Evolutionary conservation across 2,888 invertebrate species (phyloP), one percentile per base, ranked within the genome.

Genomic region (Odontomyia ornata): DNA sequence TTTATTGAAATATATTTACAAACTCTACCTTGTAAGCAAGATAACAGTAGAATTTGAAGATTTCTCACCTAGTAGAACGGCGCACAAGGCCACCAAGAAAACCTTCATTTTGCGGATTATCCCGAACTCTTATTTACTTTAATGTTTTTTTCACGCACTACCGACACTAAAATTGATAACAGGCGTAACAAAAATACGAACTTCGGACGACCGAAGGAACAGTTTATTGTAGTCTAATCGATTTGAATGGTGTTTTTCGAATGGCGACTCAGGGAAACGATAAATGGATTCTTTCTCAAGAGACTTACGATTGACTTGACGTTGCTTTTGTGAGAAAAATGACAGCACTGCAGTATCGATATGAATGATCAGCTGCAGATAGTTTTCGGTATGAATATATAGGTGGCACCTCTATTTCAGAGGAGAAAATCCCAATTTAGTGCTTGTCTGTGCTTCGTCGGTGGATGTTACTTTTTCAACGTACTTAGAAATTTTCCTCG

Each of bases 1-100:
- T 27, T 36, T 36, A 36, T 36, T 36, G 36, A 3, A 36, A 36
- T 9, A 36, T 36, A 9, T 36, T 36, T 9, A 9, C 36, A 36
- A 36, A 9, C 3, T 36, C 9, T 9, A 36, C 9, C 36, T 36
- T 36, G 36, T 36, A 5, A 5, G 36, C 3, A 36, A 36, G 36
- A 36, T 27, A 67, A 47, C 18, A 28, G 28, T n/a, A n/a, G n/a
- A n/a, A 46, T 52, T 4, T 52, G 18, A 2, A 18, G 52, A 52
- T 23, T 71, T 84, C 87, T 87, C 82, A 88, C 88, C 87, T 83
- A 85, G 85, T 80, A 88, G 80, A 80, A 86, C 82, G 84, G 87
- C 87, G 85, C 87, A 83, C 47, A 88, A 83, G 86, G 86, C 87
- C 82, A 85, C 80, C 77, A 84, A 79, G 47, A 82, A 80, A 80